Base-by-base conservation (phyloP, 2,888 invertebrate species). In the Smittia aterrima region DNA sequence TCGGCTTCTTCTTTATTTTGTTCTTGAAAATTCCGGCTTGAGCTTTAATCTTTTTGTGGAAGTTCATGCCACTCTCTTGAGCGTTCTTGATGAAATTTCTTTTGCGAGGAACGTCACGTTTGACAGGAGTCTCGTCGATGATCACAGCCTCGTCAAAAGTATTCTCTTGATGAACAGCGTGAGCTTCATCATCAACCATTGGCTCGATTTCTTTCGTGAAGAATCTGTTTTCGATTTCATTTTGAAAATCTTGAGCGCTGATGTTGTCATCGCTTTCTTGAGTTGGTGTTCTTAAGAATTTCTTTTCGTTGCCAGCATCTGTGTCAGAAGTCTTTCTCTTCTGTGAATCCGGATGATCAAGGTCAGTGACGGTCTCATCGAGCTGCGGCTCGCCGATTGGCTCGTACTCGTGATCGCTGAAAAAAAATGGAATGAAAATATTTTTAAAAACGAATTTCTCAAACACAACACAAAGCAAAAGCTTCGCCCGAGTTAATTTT, bases 321-420 rank as follows among this genome's bases (percentile, higher is more conserved):
- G 71, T 54, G 22, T 72, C 72, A 7, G 72, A 62, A 22, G 22
- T 38, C 20, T 71, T 71, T 18, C 58, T 11, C 16, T 71, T 54
- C 38, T 53, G 24, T 66, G 71, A 54, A 18, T 27, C 22, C 3
- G 18, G 24, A 13, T 40, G 41, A 41, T 41, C 67, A 47, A 47
- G 25, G 24, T 38, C 24, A 6, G 38, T 27, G 11, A 24, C 24
- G 22, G 22, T 53, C 13, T 25, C 18, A 18, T 47, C 75, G 82
- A 81, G 77, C 81, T 82, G 77, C 77, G 90, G 90, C 79, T 90
- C 89, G 81, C 90, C 92, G 82, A 95, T 90, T 78, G 93, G 92
- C 86, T 95, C 95, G 85, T 95, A 95, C 84, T 94, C 93, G 88
- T 95, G 94, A 87, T 94, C 94, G 87, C 94, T 95, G 86, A 79